These are phyloP conservation scores for Schizaphis graminum DNA, from an alignment of 2,888 invertebrate species.

Conservation along the genomic window DNA sequence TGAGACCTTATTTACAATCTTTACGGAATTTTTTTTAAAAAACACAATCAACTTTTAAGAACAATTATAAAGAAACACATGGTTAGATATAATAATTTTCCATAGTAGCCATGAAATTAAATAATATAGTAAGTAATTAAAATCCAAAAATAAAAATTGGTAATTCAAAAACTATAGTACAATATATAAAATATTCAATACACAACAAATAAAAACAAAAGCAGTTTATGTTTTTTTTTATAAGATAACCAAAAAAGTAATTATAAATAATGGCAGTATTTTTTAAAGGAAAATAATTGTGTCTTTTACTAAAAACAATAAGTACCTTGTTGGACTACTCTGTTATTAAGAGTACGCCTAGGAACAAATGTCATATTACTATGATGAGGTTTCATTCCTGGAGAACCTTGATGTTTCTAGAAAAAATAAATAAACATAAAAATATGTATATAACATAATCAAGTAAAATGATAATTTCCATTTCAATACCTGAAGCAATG, in stretches of 20 bases:
- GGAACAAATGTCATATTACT: slow-evolving; percentile 62
- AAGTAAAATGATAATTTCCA: background rate
- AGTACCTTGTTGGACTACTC: slow-evolving; percentile 56
- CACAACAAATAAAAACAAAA: slow-evolving; percentile 32
- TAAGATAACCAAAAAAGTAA: background rate
- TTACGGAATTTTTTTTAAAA: background rate
- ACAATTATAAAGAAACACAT: background rate
- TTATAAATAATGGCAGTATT: background rate
- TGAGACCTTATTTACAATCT: background rate
- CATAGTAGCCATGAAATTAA: background rate
- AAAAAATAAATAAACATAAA: slow-evolving; percentile 9
- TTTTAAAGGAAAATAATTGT: background rate
- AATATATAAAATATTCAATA: background rate
- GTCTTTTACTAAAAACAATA: background rate
- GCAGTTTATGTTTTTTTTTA: background rate
- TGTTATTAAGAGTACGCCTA: slow-evolving; percentile 48
- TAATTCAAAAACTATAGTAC: background rate
- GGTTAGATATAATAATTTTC: background rate
- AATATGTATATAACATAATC: background rate
- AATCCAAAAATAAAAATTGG: background rate
- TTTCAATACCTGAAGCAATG: slow-evolving; percentile 46
- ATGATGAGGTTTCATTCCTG: slow-evolving; percentile 50
- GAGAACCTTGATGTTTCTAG: slow-evolving; percentile 54
- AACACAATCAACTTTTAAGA: background rate
- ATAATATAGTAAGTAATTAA: background rate